These are phyloP conservation scores for Mycteria americana DNA, from an alignment of 2,797 vertebrate species.

Conservation along the genomic window DNA sequence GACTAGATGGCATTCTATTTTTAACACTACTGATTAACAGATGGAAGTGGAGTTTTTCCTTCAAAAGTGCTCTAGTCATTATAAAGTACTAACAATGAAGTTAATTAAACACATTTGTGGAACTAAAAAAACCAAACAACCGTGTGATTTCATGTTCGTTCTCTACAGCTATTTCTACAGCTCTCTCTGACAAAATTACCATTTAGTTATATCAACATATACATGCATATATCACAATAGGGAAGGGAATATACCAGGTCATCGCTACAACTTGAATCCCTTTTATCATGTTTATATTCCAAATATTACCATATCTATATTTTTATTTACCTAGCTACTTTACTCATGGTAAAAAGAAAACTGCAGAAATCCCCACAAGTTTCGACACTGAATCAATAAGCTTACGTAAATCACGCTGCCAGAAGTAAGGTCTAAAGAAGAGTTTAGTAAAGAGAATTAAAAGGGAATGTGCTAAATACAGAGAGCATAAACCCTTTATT, in stretches of 20 bases:
- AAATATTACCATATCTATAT: neutral
- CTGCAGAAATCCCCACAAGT: neutral
- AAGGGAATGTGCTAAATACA: neutral
- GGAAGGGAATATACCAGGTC: neutral
- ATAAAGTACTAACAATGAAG: neutral
- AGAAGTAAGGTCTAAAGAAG: neutral
- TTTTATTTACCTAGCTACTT: neutral
- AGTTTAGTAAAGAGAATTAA: neutral
- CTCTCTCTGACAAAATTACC: neutral
- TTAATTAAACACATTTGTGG: constrained; percentile 1
- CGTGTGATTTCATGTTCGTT: neutral
- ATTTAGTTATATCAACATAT: neutral
- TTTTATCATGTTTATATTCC: neutral
- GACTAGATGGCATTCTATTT: constrained; percentile 21
- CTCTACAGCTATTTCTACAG: neutral
- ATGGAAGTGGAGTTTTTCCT: constrained; percentile 16
- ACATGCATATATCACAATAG: accelerated
- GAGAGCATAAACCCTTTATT: neutral
- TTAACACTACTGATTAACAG: constrained; percentile 27
- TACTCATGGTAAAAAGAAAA: neutral
- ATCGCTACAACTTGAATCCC: neutral
- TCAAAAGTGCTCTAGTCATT: constrained; percentile 19
- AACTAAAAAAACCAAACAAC: neutral
- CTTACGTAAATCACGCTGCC: neutral
- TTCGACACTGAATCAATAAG: neutral